phyloP scores from a whole-genome alignment of 2,797 vertebrate genomes.

The Phoxinus dragarum region DNA sequence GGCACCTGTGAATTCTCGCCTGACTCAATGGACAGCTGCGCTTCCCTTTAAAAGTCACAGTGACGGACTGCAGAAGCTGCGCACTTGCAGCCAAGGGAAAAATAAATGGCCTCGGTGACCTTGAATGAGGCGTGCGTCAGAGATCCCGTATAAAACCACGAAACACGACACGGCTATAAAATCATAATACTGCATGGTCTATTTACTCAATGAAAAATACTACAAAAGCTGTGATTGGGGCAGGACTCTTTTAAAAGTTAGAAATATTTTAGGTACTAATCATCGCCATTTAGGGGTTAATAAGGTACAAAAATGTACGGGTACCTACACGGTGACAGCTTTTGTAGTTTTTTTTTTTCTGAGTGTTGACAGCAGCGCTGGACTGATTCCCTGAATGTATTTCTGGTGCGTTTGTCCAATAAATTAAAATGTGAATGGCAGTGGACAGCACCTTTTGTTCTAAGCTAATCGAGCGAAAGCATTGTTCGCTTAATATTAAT shows the following conservation, averaged over 20 bases:
- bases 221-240: not conserved
- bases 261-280: not conserved
- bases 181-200: not conserved
- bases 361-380: not conserved
- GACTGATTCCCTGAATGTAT: constrained; percentile 35
- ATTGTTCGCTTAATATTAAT: constrained; percentile 44
- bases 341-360: not conserved
- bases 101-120: constrained; percentile 49
- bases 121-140: constrained; percentile 36
- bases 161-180: constrained; percentile 1
- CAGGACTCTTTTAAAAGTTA: not conserved
- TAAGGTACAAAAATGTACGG: not conserved
- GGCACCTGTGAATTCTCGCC: constrained; percentile 46
- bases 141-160: constrained; percentile 1
- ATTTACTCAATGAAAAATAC: not conserved
- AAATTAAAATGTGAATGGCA: constrained; percentile 31
- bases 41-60: constrained; percentile 30
- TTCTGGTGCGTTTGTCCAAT: constrained; percentile 30
- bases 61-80: constrained; percentile 30
- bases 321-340: not conserved
- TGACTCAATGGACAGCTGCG: constrained; percentile 53
- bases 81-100: constrained; percentile 14
- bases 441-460: constrained; percentile 39
- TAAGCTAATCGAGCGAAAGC: constrained; percentile 15
- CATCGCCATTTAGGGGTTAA: not conserved